These are phyloP conservation scores for Troides helena DNA, from an alignment of 2,888 invertebrate species.

Conservation along the genomic window DNA sequence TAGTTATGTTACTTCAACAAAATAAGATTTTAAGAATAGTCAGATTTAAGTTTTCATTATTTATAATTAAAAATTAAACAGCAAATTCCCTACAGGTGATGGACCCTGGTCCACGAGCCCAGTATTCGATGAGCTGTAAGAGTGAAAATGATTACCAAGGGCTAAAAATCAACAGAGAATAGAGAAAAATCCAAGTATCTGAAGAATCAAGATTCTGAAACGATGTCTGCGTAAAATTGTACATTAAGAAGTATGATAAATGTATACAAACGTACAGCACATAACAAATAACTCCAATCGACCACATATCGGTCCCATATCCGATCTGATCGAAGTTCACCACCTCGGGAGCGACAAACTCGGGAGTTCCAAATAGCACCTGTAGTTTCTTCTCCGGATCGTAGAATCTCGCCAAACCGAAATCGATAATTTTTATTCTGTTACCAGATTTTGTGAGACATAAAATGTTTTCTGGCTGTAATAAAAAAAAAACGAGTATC, in stretches of 20 bases:
- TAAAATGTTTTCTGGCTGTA: conserved; percentile 97
- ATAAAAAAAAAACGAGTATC: conserved; percentile 17
- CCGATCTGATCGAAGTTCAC: conserved; percentile 99
- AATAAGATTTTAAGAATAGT: too few relatives aligned
- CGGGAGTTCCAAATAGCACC: conserved; percentile 98
- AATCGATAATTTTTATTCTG: conserved; percentile 98
- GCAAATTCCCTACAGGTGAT: too few relatives aligned
- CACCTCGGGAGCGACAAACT: conserved; percentile 99
- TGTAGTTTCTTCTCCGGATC: conserved; percentile 95
- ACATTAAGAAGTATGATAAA: not conserved
- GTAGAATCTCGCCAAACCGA: conserved; percentile 95
- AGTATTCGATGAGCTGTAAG: too few relatives aligned
- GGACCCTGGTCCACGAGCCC: too few relatives aligned
- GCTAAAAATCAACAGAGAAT: too few relatives aligned
- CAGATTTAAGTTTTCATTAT: too few relatives aligned
- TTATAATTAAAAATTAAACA: too few relatives aligned
- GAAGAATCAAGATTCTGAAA: too few relatives aligned
- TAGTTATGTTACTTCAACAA: too few relatives aligned
- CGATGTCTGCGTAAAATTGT: too few relatives aligned
- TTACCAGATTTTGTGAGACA: conserved; percentile 98
- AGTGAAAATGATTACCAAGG: too few relatives aligned
- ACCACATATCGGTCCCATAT: conserved; percentile 99
- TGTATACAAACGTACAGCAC: conserved; percentile 92
- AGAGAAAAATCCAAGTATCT: too few relatives aligned
- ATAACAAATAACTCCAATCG: conserved; percentile 98